Conservation (phyloP, 1,140 invertebrate genomes). For the Drosophila nigromelanica region DNA sequence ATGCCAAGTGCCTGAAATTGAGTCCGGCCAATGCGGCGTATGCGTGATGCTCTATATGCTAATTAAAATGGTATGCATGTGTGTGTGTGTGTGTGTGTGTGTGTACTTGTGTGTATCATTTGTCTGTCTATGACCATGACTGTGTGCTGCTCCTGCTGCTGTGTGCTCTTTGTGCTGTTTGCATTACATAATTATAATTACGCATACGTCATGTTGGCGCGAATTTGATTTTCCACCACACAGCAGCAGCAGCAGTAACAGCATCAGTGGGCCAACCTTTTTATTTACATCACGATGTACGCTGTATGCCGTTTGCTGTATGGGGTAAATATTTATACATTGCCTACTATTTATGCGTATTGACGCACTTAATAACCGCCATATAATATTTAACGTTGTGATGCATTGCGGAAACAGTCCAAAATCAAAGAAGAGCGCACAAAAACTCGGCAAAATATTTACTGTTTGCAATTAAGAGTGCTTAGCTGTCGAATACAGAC, state of each 20-base stretch:
- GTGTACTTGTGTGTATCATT: constrained; percentile 16
- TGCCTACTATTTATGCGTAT: constrained; percentile 4
- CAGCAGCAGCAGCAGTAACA: constrained; percentile 3
- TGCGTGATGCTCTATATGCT: constrained; percentile 78
- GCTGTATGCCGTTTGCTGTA: background rate
- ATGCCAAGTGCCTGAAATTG: constrained; percentile 80
- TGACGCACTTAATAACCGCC: constrained; percentile 50
- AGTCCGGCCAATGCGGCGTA: constrained; percentile 74
- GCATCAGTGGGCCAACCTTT: constrained; percentile 1
- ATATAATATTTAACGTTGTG: constrained; percentile 59
- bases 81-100: constrained; percentile 7
- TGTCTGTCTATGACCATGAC: constrained; percentile 26
- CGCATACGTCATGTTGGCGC: constrained; percentile 74
- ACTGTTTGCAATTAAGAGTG: constrained; percentile 1
- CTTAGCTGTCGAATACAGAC: background rate
- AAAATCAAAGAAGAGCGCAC: background rate
- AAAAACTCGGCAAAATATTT: constrained; percentile 40
- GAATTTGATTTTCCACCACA: constrained; percentile 56
- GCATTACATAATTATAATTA: constrained; percentile 80
- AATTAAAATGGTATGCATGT: constrained; percentile 69
- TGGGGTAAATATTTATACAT: constrained; percentile 14
- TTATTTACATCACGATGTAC: constrained; percentile 9
- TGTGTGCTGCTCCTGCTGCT: constrained; percentile 14
- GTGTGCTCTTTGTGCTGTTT: constrained; percentile 64
- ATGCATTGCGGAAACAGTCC: constrained; percentile 29